Evolutionary conservation across 2,888 invertebrate genomes (phyloP).

Genomic region (Napeogenes inachia): DNA sequence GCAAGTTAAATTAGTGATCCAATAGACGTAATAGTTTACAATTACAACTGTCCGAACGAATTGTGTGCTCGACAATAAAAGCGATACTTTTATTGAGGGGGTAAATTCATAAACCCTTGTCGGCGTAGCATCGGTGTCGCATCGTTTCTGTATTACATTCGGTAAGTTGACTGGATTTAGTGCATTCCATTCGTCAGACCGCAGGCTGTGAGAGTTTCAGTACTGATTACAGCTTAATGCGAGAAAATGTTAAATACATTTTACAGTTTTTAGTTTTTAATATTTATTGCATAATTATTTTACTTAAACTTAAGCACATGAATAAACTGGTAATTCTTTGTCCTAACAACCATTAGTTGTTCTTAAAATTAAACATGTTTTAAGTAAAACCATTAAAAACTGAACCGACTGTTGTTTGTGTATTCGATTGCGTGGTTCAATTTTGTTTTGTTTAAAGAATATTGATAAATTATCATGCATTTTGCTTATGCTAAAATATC

Average conservation of each 20-base stretch:
- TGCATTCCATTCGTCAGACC: conserved; percentile 5
- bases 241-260: conserved; percentile 10
- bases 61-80: conserved; percentile 72
- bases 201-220: conserved; percentile 11
- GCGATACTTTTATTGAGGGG: conserved; percentile 72
- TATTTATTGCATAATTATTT: conserved; percentile 1
- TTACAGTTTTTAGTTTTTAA: neutral
- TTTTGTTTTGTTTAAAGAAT: no score
- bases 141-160: conserved; percentile 7
- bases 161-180: conserved; percentile 2
- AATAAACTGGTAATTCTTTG: neutral
- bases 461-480: no score
- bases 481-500: no score
- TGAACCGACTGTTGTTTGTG: no score
- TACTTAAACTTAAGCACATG: neutral
- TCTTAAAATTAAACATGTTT: neutral
- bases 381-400: neutral
- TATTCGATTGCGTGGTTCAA: no score
- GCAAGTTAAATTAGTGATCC: conserved; percentile 67
- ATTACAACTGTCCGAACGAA: conserved; percentile 73
- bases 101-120: conserved; percentile 43
- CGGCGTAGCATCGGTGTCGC: conserved; percentile 25
- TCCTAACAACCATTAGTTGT: conserved; percentile 2
- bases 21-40: conserved; percentile 68
- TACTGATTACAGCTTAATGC: conserved; percentile 21